phyloP scores from a whole-genome alignment of 2,888 invertebrate genomes.

The Branchellion lobata region DNA sequence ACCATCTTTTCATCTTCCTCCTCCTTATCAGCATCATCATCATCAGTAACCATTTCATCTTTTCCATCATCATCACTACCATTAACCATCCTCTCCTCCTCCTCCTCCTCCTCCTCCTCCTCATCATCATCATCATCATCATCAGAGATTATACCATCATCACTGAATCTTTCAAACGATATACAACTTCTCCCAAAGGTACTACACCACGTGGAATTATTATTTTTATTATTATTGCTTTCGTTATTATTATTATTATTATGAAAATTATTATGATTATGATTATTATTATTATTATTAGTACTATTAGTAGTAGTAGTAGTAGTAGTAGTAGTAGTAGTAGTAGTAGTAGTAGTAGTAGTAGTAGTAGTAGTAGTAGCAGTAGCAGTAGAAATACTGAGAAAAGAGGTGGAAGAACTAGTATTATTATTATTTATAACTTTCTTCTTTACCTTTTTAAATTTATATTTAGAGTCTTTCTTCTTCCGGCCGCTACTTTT shows the following conservation, averaged over 20 bases:
- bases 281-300: not conserved
- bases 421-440: too few species aligned
- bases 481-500: not conserved
- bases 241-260: not conserved
- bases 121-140: not conserved
- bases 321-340: too few species aligned
- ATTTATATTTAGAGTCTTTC: not conserved
- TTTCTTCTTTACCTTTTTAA: too few species aligned
- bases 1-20: not conserved
- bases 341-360: too few species aligned
- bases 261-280: not conserved
- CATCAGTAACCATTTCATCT: too few species aligned
- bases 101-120: too few species aligned
- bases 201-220: not conserved
- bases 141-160: not conserved
- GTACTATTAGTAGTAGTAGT: not conserved
- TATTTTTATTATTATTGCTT: not conserved
- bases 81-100: too few species aligned
- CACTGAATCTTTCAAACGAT: conserved; percentile 14
- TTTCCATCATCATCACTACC: not conserved
- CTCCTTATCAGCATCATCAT: not conserved
- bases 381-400: too few species aligned
- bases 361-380: too few species aligned
- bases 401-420: too few species aligned
- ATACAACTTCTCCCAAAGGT: not conserved